Base-by-base conservation (phyloP, 2,113 vertebrate species). In the Pogona vitticeps region DNA sequence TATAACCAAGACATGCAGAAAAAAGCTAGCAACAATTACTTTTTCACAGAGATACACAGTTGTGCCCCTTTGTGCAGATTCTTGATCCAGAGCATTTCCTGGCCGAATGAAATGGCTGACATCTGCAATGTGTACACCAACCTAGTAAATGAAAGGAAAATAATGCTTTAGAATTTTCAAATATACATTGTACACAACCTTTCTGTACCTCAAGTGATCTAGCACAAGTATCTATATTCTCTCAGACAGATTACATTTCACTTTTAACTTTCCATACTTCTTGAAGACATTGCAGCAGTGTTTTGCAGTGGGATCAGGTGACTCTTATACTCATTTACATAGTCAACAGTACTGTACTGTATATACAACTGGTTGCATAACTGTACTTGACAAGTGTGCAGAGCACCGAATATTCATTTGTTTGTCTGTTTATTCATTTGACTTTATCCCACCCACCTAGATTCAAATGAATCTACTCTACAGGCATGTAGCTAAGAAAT, bases 101-200 rank as follows among this genome's bases (percentile, higher is more conserved):
- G 98, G 98, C 75, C 98, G 97, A 94, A 99, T 99, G 91, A 99
- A 99, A 94, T 99, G 98, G 88, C 98, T 99, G 89, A 99, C 98
- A 56, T 99, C 98, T 83, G 99, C 99, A 86, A 99, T 99, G 90
- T 99, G 98, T 63, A 99, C 99, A 28, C 99, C 99, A 14, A 99
- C 98, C 99, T 99, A 58, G 86, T 82, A 79, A 90, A 88, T 88
- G 88, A 88, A 82, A 4, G 31, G 71, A 52, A 52, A 52, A 10
- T 10, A 52, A 6, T 36, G 31, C 28, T 82, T 81, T 33, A 67
- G 40, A 13, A 20, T 76, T 56, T 76, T 46, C 10, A 63, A 81
- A 14, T 75, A 14, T 3, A 75, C 2, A 63, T 38, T 75, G 38
- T 52, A 59, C 3, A 10, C 38, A 75, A 80, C 10, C 2, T 42